phyloP scores from a whole-genome alignment of 1,140 invertebrate species.

The Melitaea cinxia region DNA sequence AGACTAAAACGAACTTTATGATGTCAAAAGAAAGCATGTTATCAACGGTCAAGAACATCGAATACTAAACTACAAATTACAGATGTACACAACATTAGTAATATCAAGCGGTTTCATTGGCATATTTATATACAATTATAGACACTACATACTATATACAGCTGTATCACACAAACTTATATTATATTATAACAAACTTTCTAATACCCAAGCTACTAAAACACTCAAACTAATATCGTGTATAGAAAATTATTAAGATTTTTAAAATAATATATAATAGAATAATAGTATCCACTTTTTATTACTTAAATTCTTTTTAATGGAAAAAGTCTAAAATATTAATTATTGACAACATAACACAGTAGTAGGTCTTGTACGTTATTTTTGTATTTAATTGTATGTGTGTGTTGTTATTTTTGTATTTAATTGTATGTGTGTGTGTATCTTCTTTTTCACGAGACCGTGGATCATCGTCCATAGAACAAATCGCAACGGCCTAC shows the following conservation, averaged over 20 bases:
- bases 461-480: too few species aligned
- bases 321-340: too few species aligned
- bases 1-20: background rate
- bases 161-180: background rate
- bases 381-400: too few species aligned
- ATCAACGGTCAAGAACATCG: conserved; percentile 3
- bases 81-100: background rate
- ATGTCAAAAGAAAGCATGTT: background rate
- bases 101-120: background rate
- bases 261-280: background rate
- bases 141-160: background rate
- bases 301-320: too few species aligned
- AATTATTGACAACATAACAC: too few species aligned
- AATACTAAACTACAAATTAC: background rate
- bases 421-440: too few species aligned
- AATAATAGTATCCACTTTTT: too few species aligned
- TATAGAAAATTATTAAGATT: background rate
- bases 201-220: background rate
- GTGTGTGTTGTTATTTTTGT: too few species aligned
- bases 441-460: too few species aligned
- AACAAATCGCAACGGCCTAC: too few species aligned
- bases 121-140: background rate
- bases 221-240: background rate
- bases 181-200: background rate
- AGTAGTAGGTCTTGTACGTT: too few species aligned